Evolutionary conservation across 2,888 invertebrate species (phyloP).

Genomic region (Pardosa pseudoannulata): DNA sequence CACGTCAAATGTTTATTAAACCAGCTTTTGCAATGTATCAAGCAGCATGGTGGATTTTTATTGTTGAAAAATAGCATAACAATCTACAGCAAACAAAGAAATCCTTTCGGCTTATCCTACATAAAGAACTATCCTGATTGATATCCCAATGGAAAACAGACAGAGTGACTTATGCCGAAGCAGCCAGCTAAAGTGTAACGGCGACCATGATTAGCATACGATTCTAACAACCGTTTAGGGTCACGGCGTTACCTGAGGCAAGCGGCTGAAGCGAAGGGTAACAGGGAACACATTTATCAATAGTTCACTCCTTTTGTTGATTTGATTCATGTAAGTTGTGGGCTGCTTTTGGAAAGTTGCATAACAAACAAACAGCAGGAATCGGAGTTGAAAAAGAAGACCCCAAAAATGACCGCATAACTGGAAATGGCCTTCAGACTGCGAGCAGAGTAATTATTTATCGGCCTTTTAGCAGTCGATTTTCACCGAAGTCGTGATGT

Average conservation of each 20-base stretch:
- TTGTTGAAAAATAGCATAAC: background rate
- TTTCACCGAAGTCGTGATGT: too few relatives aligned
- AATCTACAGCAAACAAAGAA: conserved; percentile 4
- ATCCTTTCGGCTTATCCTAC: conserved; percentile 14
- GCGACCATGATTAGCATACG: conserved; percentile 38
- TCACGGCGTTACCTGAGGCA: conserved; percentile 29
- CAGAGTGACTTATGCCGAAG: conserved; percentile 53
- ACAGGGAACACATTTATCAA: conserved; percentile 41
- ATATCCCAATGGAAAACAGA: conserved; percentile 21
- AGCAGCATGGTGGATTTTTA: background rate
- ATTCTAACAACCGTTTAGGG: conserved; percentile 20
- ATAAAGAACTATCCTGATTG: conserved; percentile 32
- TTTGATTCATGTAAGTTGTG: background rate
- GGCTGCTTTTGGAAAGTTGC: background rate
- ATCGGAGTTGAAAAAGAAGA: background rate
- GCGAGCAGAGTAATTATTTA: too few relatives aligned
- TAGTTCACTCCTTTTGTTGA: conserved; percentile 29
- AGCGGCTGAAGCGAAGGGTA: conserved; percentile 5
- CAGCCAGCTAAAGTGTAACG: conserved; percentile 34
- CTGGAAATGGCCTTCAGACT: background rate
- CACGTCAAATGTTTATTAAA: background rate
- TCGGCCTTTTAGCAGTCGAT: too few relatives aligned
- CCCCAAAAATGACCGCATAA: background rate
- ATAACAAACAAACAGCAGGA: background rate
- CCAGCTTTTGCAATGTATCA: background rate